Percentiles rank a stretch among this genome's conserved stretches.
These are phyloP conservation scores for Podabrus alpinus DNA, from an alignment of 2,888 invertebrate genomes.

Conservation along the genomic window DNA sequence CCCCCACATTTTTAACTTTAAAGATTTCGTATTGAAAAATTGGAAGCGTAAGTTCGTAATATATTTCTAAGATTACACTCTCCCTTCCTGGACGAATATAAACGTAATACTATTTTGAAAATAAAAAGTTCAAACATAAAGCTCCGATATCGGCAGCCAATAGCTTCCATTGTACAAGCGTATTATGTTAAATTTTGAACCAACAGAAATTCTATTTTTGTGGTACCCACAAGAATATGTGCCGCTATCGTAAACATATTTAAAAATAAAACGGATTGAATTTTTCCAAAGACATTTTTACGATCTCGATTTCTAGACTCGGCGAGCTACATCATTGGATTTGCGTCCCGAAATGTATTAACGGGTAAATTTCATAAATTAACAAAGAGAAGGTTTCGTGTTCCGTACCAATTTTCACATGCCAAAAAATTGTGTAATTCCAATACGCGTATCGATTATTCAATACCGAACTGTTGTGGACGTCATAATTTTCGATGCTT, in stretches of 20 bases:
- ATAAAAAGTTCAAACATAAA: background rate
- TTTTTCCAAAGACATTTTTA: background rate
- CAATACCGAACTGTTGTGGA: background rate
- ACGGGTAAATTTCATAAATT: background rate
- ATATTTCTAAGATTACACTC: background rate
- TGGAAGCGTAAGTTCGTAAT: background rate
- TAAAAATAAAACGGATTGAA: background rate
- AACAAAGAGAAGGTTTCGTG: background rate
- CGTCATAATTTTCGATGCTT: constrained; percentile 1
- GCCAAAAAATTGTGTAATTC: background rate
- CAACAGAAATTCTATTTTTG: background rate
- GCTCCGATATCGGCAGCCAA: background rate
- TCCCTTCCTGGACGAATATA: background rate
- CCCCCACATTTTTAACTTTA: background rate
- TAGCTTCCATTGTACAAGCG: background rate
- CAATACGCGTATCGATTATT: background rate
- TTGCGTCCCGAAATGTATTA: background rate
- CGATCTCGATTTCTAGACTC: background rate
- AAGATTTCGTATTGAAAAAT: background rate
- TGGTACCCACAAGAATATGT: background rate
- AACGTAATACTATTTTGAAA: background rate
- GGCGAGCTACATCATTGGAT: background rate
- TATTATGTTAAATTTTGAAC: background rate
- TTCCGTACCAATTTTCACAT: background rate
- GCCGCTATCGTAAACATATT: background rate